Conservation (phyloP, 2,797 vertebrate genomes). For the Clarias platycephalus region DNA sequence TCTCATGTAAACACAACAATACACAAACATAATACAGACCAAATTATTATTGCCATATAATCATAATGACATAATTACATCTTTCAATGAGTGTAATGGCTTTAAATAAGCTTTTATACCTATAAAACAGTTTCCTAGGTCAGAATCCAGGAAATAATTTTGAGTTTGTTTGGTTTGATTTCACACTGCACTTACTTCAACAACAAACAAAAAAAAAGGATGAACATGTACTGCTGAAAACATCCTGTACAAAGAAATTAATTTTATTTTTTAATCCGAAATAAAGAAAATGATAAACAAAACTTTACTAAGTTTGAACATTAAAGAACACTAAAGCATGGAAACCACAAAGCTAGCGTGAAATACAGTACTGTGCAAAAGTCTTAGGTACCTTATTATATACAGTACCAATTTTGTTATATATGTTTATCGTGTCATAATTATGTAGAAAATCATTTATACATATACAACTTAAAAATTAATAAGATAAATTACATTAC, state of each 20-base stretch:
- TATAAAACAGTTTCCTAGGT: neutral
- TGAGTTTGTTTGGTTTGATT: neutral
- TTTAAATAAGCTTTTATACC: neutral
- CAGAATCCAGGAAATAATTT: neutral
- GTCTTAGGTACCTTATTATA: too few relatives aligned
- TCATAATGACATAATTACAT: neutral
- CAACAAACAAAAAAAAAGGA: neutral
- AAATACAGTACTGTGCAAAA: neutral
- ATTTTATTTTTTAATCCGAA: neutral
- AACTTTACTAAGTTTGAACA: neutral
- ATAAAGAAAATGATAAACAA: neutral
- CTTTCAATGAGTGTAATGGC: neutral
- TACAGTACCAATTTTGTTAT: too few relatives aligned
- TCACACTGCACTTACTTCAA: neutral
- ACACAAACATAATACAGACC: neutral
- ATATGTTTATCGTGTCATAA: too few relatives aligned
- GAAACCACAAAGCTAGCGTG: neutral
- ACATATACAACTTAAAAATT: too few relatives aligned
- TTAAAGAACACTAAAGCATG: too few relatives aligned
- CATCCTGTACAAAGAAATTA: neutral
- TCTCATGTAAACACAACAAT: neutral
- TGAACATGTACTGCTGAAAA: neutral
- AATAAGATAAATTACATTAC: too few relatives aligned
- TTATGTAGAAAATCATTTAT: too few relatives aligned
- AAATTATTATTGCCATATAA: neutral